Evolutionary conservation across 2,797 vertebrate species (phyloP).

Genomic region (Hemitrygon akajei): DNA sequence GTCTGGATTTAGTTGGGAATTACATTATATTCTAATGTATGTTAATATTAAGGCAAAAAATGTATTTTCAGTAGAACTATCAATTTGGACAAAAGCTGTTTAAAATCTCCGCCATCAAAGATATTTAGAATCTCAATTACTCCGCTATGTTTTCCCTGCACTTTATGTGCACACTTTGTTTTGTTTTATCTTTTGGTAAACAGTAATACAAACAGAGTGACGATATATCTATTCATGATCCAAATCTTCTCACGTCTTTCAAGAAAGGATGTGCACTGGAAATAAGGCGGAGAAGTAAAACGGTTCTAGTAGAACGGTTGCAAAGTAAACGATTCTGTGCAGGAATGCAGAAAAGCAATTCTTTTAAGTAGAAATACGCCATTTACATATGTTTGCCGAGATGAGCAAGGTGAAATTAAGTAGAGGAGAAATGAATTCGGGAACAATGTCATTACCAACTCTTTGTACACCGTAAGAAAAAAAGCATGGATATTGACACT

Average conservation of each 20-base stretch:
- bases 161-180: not conserved
- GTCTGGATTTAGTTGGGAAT: not conserved
- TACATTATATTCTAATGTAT: not conserved
- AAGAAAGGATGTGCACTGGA: not conserved
- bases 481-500: not conserved
- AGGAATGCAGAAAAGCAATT: not conserved
- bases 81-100: not conserved
- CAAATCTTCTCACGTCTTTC: not conserved
- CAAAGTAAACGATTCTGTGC: not conserved
- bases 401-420: too few relatives aligned
- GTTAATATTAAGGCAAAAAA: not conserved
- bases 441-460: too few relatives aligned
- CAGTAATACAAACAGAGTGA: not conserved
- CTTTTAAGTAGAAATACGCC: not conserved
- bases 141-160: not conserved
- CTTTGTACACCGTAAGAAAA: not conserved
- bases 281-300: not conserved
- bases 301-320: not conserved
- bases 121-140: not conserved
- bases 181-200: not conserved
- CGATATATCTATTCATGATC: not conserved
- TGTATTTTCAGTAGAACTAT: not conserved
- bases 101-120: not conserved
- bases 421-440: not conserved
- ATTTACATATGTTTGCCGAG: too few relatives aligned